phyloP scores from a whole-genome alignment of 2,888 invertebrate species.

The Drosophila paramelanica region DNA sequence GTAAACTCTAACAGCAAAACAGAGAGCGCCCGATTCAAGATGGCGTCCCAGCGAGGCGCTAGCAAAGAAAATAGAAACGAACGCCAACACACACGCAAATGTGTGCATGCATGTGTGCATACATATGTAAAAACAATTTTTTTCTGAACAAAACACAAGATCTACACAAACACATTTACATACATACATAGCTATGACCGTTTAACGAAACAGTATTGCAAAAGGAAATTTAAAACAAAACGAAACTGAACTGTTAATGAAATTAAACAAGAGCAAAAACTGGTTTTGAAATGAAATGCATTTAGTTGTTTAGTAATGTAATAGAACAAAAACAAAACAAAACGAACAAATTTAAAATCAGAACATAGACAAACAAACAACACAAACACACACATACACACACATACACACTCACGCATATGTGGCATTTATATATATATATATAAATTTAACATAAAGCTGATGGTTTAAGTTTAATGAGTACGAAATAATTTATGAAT shows the following conservation, averaged over 20 bases:
- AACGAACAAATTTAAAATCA: conserved; percentile 17
- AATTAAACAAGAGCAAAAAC: conserved; percentile 24
- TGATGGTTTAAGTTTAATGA: conserved; percentile 77
- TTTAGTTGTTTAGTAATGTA: conserved; percentile 58
- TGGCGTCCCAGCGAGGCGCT: conserved; percentile 11
- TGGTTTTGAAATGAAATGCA: conserved; percentile 55
- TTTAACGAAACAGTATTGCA: conserved; percentile 60
- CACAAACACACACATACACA: conserved; percentile 33
- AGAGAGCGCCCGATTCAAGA: conserved; percentile 9
- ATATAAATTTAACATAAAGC: conserved; percentile 67
- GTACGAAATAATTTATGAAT: conserved; percentile 79
- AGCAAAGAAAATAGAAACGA: conserved; percentile 1
- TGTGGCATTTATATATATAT: conserved; percentile 74
- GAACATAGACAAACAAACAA: conserved; percentile 15
- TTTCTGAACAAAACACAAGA: conserved; percentile 25
- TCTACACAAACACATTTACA: not conserved
- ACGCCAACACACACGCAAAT: conserved; percentile 6
- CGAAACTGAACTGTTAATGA: not conserved
- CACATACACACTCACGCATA: conserved; percentile 53
- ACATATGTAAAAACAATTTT: conserved; percentile 6
- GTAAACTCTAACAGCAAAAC: conserved; percentile 14
- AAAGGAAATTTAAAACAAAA: conserved; percentile 35
- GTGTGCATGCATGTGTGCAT: not conserved
- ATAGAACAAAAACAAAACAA: conserved; percentile 16
- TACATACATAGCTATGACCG: conserved; percentile 23